Evolutionary conservation across 2,888 invertebrate species (phyloP).

Genomic region (Sialis fuliginosa): DNA sequence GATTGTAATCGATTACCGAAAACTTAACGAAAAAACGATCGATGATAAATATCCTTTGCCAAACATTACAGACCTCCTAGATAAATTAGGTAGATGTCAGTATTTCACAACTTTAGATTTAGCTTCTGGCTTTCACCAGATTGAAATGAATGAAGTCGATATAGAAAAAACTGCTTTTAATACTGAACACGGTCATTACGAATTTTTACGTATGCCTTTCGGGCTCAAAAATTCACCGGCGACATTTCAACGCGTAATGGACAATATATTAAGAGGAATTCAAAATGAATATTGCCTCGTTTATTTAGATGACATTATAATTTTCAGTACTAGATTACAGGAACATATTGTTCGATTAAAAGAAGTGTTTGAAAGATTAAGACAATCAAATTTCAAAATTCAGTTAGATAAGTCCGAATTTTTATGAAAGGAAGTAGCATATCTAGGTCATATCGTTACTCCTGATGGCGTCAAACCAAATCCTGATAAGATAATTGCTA

Average conservation of each 20-base stretch:
- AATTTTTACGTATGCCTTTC: slow-evolving; percentile 13
- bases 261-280: background rate
- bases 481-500: slow-evolving; percentile 11
- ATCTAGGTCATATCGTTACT: slow-evolving; percentile 14
- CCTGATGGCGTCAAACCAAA: slow-evolving; percentile 14
- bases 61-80: slow-evolving; percentile 16
- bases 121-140: slow-evolving; percentile 17
- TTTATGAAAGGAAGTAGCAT: slow-evolving; percentile 10
- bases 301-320: slow-evolving; percentile 13
- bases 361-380: slow-evolving; percentile 8
- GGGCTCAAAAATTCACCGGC: slow-evolving; percentile 11
- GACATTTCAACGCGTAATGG: slow-evolving; percentile 5
- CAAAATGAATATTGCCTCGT: slow-evolving; percentile 2
- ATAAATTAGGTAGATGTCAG: too few relatives aligned
- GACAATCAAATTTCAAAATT: slow-evolving; percentile 8
- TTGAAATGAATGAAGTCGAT: slow-evolving; percentile 13
- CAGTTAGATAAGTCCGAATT: slow-evolving; percentile 11
- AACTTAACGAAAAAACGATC: slow-evolving; percentile 12
- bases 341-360: slow-evolving; percentile 8
- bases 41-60: slow-evolving; percentile 11
- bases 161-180: slow-evolving; percentile 16
- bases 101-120: too few relatives aligned
- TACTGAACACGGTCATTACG: slow-evolving; percentile 14
- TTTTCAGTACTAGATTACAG: slow-evolving; percentile 10
- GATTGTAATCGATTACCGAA: slow-evolving; percentile 11